Evolutionary conservation across 2,797 vertebrate species (phyloP), one percentile per base, ranked within the genome.

Genomic region (Cuniculus paca): DNA sequence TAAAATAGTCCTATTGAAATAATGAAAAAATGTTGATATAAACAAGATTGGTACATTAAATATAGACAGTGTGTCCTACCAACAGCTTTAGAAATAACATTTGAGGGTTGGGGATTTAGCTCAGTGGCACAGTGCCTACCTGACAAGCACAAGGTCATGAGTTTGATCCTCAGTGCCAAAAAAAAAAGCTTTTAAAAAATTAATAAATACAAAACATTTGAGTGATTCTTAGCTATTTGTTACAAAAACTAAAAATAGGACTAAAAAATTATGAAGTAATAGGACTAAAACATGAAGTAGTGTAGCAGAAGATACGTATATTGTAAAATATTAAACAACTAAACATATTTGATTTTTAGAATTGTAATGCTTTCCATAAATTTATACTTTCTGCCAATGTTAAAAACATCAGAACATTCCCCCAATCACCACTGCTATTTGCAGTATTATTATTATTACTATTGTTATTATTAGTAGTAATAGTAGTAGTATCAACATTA

Each of bases 1-100:
- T 96, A 98, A 98, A 98, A 98, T 84, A 97, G 88, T 58, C 95
- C 93, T 98, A 98, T 92, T 97, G 98, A 98, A 98, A 98, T 97
- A 97, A 85, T 91, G 97, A 97, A 96, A 98, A 96, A 34, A 87
- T 95, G 94, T 92, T 97, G 91, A 98, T 98, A 98, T 98, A 97
- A 98, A 98, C 98, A 98, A 97, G 96, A 95, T 97, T 94, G 96
- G 84, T 95, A 65, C 58, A 63, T 98, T 98, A 96, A 97, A 98
- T 98, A 98, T 77, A 97, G 81, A 96, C 93, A 24, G 87, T 95
- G 95, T 83, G 7, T 83, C 85, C 95, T 95, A 89, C 61, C 48
- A 82, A 54, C 45, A 91, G 68, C 65, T 93, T 89, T 78, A 65
- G 82, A 86, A 82, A 65, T 60, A 86, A 42, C 3, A 36, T 45